A percentile compares a stretch with the other conserved stretches of the same genome.
Conservation (phyloP, 2,113 vertebrate genomes). For the Coreoperca whiteheadi region DNA sequence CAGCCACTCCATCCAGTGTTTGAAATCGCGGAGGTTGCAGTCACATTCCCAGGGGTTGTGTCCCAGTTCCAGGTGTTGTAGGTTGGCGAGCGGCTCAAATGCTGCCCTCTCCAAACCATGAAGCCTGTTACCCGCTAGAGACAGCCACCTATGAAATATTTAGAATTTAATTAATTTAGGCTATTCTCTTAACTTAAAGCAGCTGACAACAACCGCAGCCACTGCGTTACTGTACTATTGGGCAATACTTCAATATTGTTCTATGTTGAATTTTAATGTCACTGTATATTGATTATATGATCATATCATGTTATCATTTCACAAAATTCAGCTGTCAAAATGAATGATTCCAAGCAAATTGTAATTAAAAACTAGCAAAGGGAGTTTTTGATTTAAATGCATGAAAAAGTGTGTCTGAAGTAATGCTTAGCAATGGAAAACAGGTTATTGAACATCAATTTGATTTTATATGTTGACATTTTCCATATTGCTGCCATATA, state of each 20-base stretch:
- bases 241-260: background rate
- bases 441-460: no score
- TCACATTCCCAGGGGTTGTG: conserved; percentile 99
- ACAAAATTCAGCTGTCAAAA: background rate
- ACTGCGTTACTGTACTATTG: background rate
- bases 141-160: conserved; percentile 85
- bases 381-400: background rate
- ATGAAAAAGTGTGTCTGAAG: background rate
- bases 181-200: background rate
- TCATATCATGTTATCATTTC: background rate
- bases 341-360: background rate
- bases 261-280: background rate
- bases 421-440: no score
- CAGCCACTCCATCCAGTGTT: conserved; percentile 99
- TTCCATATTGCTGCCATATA: no score
- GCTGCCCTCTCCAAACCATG: conserved; percentile 94
- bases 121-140: conserved; percentile 93
- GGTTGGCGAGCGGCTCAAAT: conserved; percentile 92
- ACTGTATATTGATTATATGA: background rate
- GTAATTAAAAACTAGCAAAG: background rate
- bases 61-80: conserved; percentile 93
- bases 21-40: conserved; percentile 97
- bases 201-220: background rate
- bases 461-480: no score
- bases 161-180: background rate